Evolutionary conservation across 2,113 vertebrate genomes (phyloP), one percentile per base, ranked within the genome.

Genomic region (Cromileptes altivelis): DNA sequence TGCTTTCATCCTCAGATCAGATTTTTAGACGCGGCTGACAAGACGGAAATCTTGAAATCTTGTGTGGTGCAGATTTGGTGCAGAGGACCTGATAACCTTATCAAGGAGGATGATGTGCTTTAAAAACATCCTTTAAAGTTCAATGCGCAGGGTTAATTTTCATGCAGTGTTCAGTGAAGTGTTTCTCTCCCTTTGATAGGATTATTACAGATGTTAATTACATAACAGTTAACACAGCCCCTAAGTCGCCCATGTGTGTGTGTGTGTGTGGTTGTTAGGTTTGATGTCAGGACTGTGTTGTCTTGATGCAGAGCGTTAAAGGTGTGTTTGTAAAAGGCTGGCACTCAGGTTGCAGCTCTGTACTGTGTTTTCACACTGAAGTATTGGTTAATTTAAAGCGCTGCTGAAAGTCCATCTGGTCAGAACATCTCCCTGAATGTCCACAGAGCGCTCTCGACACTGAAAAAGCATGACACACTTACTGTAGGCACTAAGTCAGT

Each of bases 141-240:
- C 50, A 70, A 4, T 37, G 75, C 78, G 33, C 71, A 13, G 3
- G 60, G 71, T 88, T 87, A 4, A 82, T 88, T 90, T 87, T 69
- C 62, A 63, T 64, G 65, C 71, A 63, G 74, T 13, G 70, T 81
- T 89, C 75, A 85, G n/a, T 65, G 47, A 64, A 73, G 75, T 58
- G 67, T 76, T 58, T 55, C 65, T 64, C 47, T 61, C 64, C 75
- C 75, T 87, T 81, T 90, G 80, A 90, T 88, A 53, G 75, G 90
- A 94, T 91, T 94, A 85, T 89, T 42, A 67, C 2, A 76, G 17
- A 58, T 86, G 84, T 78, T 87, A 88, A 92, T 89, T 88, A 78
- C 90, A 89, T 84, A 81, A 75, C 40, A 55, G 72, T 81, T 83
- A 78, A 64, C 57, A 42, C 60, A 70, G 72, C 53, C 63, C 23